These are phyloP conservation scores for Acanthosepion pharaonis DNA, from an alignment of 2,888 invertebrate genomes.

Conservation along the genomic window DNA sequence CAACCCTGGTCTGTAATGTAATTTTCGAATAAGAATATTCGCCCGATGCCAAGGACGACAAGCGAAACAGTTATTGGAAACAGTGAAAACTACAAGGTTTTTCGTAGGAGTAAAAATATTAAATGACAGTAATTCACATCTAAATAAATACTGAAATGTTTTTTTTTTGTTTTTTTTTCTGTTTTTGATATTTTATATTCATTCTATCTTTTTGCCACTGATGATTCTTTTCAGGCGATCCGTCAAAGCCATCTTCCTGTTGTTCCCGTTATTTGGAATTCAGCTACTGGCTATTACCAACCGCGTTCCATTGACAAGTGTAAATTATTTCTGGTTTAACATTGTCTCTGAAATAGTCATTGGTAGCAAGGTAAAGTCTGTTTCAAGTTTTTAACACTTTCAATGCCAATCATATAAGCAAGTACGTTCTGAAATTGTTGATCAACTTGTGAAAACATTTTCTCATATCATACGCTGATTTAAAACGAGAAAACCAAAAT, in stretches of 20 bases:
- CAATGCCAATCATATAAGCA: neutral
- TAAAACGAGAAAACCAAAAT: too few species aligned
- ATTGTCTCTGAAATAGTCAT: neutral
- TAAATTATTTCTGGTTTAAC: conserved; percentile 24
- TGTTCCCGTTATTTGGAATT: conserved; percentile 36
- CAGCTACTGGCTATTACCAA: neutral
- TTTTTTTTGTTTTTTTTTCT: neutral
- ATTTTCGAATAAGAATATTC: too few species aligned
- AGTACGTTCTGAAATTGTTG: too few species aligned
- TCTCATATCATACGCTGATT: too few species aligned
- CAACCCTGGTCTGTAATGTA: too few species aligned
- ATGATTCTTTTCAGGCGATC: neutral
- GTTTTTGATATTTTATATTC: neutral
- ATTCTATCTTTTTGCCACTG: neutral
- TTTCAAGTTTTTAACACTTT: neutral
- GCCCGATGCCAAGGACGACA: too few species aligned
- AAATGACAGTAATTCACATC: too few species aligned
- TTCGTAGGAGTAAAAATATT: too few species aligned
- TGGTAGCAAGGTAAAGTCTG: neutral
- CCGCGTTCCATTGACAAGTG: neutral
- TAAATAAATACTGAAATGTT: neutral
- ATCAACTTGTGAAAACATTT: too few species aligned
- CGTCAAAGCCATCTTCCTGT: conserved; percentile 34
- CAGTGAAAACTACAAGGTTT: too few species aligned
- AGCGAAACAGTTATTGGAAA: too few species aligned